phyloP scores from a whole-genome alignment of 2,797 vertebrate genomes.

The Crocodylus rhombifer region DNA sequence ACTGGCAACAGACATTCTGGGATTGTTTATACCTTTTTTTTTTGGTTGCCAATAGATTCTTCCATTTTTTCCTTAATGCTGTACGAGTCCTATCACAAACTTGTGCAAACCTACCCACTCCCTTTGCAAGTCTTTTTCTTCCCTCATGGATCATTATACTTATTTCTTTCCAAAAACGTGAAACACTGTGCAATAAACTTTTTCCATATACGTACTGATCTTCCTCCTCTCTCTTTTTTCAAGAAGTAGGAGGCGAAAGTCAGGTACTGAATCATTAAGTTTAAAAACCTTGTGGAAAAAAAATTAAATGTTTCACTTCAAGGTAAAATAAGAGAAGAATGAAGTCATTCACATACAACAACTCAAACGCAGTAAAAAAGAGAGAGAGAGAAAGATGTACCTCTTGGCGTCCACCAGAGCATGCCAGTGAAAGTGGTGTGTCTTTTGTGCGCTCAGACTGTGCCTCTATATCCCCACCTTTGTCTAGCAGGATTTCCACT shows the following conservation, averaged over 20 bases:
- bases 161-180: background rate
- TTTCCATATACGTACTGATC: background rate
- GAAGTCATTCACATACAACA: background rate
- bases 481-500: conserved; percentile 97
- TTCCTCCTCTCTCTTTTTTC: background rate
- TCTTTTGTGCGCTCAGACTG: conserved; percentile 99
- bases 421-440: conserved; percentile 96
- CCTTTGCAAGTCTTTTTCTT: background rate
- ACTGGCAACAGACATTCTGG: too few species aligned
- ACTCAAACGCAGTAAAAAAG: background rate
- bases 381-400: conserved; percentile 69
- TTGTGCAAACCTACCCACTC: background rate
- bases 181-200: background rate
- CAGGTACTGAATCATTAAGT: background rate
- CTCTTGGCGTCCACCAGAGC: conserved; percentile 98
- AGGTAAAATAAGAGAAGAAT: background rate
- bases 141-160: background rate
- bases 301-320: background rate
- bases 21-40: too few species aligned
- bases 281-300: background rate
- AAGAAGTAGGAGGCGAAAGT: background rate
- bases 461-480: conserved; percentile 98
- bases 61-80: too few species aligned
- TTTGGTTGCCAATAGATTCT: too few species aligned
- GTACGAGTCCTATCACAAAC: too few species aligned